Conservation (phyloP, 2,888 invertebrate species). For the Homarus gammarus region DNA sequence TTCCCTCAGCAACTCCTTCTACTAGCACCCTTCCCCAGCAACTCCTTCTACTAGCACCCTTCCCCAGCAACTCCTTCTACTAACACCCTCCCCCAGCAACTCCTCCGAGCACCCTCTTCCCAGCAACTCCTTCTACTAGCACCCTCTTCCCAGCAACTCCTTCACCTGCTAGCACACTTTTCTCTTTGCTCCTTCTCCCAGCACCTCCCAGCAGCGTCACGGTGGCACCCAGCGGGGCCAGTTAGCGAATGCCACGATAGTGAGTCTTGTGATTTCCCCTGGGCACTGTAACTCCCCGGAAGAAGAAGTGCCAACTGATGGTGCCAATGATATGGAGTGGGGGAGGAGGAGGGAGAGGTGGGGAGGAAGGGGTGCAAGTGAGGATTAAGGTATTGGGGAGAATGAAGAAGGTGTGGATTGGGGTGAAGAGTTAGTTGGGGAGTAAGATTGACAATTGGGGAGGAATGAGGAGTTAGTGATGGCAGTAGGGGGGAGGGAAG, state of each 20-base stretch:
- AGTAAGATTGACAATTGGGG: not conserved
- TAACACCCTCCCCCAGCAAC: not conserved
- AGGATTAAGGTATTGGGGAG: not conserved
- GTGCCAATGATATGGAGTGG: slow-evolving; percentile 25
- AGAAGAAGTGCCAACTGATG: slow-evolving; percentile 65
- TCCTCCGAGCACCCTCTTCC: not conserved
- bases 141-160: not conserved
- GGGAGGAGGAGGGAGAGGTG: not conserved
- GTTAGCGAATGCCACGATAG: slow-evolving; percentile 56
- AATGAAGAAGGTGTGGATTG: not conserved
- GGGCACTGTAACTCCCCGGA: slow-evolving; percentile 55
- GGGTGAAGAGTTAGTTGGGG: not conserved
- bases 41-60: not conserved
- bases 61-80: not conserved
- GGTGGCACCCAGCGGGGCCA: slow-evolving; percentile 27
- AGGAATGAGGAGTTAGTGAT: not conserved
- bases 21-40: not conserved
- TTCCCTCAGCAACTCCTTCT: not conserved
- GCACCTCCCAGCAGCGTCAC: not conserved
- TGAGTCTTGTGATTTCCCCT: slow-evolving; percentile 60
- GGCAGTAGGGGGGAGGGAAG: not conserved
- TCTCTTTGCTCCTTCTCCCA: too few relatives aligned
- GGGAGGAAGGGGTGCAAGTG: not conserved
- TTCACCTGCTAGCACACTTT: not conserved
- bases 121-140: not conserved